Percentiles rank a stretch among this genome's conserved stretches.
Conservation (phyloP, 2,113 vertebrate genomes). For the Scytalopus superciliaris region DNA sequence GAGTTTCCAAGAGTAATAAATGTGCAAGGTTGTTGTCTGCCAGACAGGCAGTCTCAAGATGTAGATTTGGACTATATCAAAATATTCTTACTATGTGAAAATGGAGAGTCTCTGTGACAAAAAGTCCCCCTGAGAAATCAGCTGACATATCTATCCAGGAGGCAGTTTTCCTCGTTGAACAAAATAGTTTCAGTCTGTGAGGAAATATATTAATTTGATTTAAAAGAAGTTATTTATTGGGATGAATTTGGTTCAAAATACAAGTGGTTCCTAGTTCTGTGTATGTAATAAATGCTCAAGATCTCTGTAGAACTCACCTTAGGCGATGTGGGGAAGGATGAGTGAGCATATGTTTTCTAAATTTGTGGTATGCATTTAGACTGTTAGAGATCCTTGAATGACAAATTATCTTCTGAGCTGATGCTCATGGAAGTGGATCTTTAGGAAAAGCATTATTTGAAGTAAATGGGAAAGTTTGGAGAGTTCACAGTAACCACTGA, state of each 20-base stretch:
- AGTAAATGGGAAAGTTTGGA: background rate
- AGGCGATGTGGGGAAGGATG: background rate
- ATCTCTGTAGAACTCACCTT: background rate
- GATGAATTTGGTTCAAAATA: background rate
- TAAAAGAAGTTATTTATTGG: background rate
- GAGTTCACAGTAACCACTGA: background rate
- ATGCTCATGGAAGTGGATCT: background rate
- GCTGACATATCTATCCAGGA: background rate
- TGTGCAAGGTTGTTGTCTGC: background rate
- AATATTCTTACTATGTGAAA: background rate
- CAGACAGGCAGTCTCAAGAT: background rate
- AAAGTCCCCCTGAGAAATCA: background rate
- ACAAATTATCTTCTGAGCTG: background rate
- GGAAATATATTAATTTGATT: background rate
- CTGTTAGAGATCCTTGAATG: background rate
- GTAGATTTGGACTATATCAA: background rate
- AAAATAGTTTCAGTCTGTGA: background rate
- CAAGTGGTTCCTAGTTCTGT: background rate
- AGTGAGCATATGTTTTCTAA: background rate
- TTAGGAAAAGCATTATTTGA: background rate
- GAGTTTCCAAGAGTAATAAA: background rate
- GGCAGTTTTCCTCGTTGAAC: background rate
- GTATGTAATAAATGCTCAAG: background rate
- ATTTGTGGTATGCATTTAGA: fast-evolving
- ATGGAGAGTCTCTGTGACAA: background rate